These are phyloP conservation scores for Machimus rusticus DNA, from an alignment of 2,888 invertebrate species.

Conservation along the genomic window DNA sequence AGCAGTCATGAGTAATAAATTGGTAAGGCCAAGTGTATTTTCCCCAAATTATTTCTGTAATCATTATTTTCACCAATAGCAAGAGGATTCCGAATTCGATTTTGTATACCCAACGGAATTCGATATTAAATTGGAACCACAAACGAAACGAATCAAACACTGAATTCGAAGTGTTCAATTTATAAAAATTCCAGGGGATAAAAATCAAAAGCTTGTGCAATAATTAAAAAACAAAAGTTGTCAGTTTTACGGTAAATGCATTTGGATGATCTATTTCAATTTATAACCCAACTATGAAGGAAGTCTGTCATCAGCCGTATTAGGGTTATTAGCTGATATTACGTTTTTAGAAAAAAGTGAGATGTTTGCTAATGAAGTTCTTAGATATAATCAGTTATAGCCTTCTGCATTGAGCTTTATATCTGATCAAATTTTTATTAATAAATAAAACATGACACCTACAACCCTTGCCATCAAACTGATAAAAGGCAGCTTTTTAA, in stretches of 20 bases:
- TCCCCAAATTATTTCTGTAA: neutral
- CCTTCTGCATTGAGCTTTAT: neutral
- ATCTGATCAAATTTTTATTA: neutral
- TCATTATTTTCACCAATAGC: conserved; percentile 47
- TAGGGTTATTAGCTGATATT: neutral
- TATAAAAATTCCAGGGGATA: neutral
- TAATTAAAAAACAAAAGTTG: neutral
- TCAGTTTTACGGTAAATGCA: neutral
- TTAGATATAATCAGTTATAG: neutral
- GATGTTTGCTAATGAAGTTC: neutral
- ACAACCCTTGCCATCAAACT: neutral
- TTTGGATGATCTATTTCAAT: neutral
- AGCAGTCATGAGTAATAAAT: conserved; percentile 79
- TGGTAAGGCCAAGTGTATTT: conserved; percentile 3
- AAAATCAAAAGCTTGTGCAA: neutral
- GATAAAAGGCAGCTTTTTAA: neutral
- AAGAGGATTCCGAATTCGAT: conserved; percentile 59
- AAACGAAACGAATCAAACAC: conserved; percentile 20
- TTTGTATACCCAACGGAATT: conserved; percentile 61
- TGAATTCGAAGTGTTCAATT: neutral
- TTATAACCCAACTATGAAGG: neutral
- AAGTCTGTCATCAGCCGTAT: neutral
- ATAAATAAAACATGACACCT: neutral
- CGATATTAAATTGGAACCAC: conserved; percentile 46
- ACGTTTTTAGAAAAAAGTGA: neutral